Percentiles rank a stretch among this genome's conserved stretches.
Conservation (phyloP, 2,113 vertebrate genomes). For the Rhinogobius similis region DNA sequence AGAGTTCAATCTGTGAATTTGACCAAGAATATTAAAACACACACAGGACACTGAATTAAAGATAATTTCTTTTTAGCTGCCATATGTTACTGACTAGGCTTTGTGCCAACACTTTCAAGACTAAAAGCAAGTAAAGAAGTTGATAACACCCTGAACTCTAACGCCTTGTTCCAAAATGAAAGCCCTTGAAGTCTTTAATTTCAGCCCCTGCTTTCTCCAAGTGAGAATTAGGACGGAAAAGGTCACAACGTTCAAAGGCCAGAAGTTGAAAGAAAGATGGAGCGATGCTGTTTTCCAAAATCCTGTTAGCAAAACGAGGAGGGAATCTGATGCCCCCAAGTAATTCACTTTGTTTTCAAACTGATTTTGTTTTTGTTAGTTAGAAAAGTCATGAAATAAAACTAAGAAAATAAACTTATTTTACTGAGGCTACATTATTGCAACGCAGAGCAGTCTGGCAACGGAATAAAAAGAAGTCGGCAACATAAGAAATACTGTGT, state of each 20-base stretch:
- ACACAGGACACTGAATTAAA: too few relatives aligned
- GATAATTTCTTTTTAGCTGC: too few relatives aligned
- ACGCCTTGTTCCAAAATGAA: too few relatives aligned
- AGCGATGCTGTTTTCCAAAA: conserved; percentile 3
- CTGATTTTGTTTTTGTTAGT: neutral
- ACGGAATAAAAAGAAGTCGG: neutral
- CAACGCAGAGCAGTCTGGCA: too few relatives aligned
- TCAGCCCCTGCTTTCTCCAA: conserved; percentile 22
- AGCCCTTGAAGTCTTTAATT: conserved; percentile 12
- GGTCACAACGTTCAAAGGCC: conserved; percentile 22
- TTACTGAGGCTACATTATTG: too few relatives aligned
- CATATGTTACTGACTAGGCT: too few relatives aligned
- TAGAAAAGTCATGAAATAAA: too few relatives aligned
- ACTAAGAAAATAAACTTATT: too few relatives aligned
- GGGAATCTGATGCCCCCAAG: neutral
- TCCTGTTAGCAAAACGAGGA: neutral
- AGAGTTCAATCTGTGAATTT: too few relatives aligned
- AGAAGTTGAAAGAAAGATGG: conserved; percentile 39
- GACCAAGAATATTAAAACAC: too few relatives aligned
- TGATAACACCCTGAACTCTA: neutral
- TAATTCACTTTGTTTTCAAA: too few relatives aligned
- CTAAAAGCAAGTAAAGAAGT: conserved; percentile 1
- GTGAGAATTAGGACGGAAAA: conserved; percentile 23
- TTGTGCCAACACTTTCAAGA: neutral
- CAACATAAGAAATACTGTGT: neutral